Evolutionary conservation across 2,797 vertebrate species (phyloP), one percentile per base, ranked within the genome.

Genomic region (Hippocampus kuda): DNA sequence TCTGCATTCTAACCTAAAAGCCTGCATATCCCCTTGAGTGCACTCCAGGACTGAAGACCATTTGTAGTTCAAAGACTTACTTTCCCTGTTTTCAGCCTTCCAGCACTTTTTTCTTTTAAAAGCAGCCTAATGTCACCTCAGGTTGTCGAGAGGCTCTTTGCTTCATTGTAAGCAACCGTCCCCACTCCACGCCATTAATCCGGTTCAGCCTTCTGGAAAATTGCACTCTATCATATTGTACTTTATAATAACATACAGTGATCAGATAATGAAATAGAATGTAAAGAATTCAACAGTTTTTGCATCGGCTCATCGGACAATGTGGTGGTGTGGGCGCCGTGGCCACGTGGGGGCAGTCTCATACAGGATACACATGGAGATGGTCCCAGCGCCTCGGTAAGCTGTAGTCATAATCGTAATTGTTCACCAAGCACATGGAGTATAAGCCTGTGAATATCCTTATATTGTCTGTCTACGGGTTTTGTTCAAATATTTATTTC

Each of bases 71-170:
- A 26, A 69, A 46, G 77, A 27, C 56, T 4, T 51, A 4, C 22
- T 56, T 30, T 56, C 22, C 0, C 38, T 72, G 46, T 8, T 67
- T 62, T 42, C 12, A 41, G 15, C 34, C 61, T 48, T 34, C 15
- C 3, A 48, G 7, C 41, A 68, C 73, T 73, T 70, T 64, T 74
- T 75, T 69, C 66, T 81, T 67, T 79, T 72, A 81, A 83, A 87
- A 85, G 83, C 78, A 80, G 72, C 80, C 82, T 87, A 86, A 88
- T 86, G 78, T 87, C 72, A 84, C 85, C 84, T 80, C 74, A 8
- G 87, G 87, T 70, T 77, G 70, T 69, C 77, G 68, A 73, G 59
- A 71, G 38, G 68, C 71, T 72, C 61, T 81, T 65, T 76, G 71
- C 77, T 73, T 42, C 65, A 53, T 30, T 80, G 69, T 80, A 68